Conservation (phyloP, 2,797 vertebrate species). For the Enteromius afrohamiltoni region DNA sequence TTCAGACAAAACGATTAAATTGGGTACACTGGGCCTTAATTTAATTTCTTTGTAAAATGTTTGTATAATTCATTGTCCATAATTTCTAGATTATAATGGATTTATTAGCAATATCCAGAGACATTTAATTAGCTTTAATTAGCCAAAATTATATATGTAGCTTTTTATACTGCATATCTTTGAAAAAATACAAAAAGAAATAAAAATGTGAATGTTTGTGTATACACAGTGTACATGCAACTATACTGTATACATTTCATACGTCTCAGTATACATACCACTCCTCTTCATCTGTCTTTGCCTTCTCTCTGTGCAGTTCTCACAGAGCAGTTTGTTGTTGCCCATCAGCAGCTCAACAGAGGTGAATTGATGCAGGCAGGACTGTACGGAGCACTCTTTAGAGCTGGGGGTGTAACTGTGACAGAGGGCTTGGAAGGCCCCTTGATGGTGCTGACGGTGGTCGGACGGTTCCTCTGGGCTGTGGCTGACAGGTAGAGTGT, state of each 20-base stretch:
- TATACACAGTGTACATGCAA: not conserved
- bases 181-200: no score
- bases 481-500: constrained; percentile 60
- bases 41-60: not conserved
- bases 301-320: constrained; percentile 89
- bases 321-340: constrained; percentile 96
- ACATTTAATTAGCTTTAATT: not conserved
- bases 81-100: not conserved
- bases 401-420: constrained; percentile 92
- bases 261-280: constrained; percentile 52
- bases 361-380: constrained; percentile 97
- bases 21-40: not conserved
- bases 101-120: not conserved
- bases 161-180: not conserved
- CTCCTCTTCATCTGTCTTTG: constrained; percentile 82
- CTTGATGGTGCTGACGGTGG: constrained; percentile 75
- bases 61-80: not conserved
- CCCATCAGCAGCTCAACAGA: constrained; percentile 97
- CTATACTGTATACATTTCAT: not conserved
- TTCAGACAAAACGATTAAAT: not conserved
- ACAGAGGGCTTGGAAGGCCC: constrained; percentile 93
- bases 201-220: not conserved
- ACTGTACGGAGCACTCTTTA: constrained; percentile 96
- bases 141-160: not conserved
- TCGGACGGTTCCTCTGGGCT: constrained; percentile 69